Conservation (phyloP, 30 jellyfish, hydroid and myxozoan genomes). For the Hydra vulgaris region DNA sequence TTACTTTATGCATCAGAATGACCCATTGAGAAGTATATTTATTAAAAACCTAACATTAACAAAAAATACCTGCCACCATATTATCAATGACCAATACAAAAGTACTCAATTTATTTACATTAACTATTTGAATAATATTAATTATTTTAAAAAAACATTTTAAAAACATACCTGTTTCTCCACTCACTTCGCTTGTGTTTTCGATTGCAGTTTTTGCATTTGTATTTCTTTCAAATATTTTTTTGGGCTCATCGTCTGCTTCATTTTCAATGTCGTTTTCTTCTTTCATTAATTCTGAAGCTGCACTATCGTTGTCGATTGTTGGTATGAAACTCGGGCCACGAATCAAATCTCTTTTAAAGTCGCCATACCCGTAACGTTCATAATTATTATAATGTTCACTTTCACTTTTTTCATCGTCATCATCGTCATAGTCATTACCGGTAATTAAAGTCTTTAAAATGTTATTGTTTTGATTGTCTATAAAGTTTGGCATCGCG, state of each 20-base stretch:
- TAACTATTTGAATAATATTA: no score
- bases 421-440: constrained; percentile 21
- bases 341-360: constrained; percentile 38
- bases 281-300: constrained; percentile 9
- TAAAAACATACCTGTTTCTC: constrained; percentile 4
- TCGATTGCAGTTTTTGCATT: neutral
- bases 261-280: constrained; percentile 8
- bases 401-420: constrained; percentile 26
- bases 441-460: neutral
- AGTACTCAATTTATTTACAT: no score
- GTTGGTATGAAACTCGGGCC: constrained; percentile 91
- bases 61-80: no score
- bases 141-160: no score
- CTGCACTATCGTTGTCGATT: constrained; percentile 35
- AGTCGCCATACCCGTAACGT: constrained; percentile 8
- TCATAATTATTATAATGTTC: constrained; percentile 9
- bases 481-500: neutral
- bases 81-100: no score
- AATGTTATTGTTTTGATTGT: constrained; percentile 3
- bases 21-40: no score
- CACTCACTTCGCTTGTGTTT: neutral
- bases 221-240: constrained; percentile 24
- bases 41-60: no score
- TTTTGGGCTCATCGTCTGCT: constrained; percentile 11
- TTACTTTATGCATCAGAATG: no score